Evolutionary conservation across 2,113 vertebrate species (phyloP), one percentile per base, ranked within the genome.

Genomic region (Chionis minor): DNA sequence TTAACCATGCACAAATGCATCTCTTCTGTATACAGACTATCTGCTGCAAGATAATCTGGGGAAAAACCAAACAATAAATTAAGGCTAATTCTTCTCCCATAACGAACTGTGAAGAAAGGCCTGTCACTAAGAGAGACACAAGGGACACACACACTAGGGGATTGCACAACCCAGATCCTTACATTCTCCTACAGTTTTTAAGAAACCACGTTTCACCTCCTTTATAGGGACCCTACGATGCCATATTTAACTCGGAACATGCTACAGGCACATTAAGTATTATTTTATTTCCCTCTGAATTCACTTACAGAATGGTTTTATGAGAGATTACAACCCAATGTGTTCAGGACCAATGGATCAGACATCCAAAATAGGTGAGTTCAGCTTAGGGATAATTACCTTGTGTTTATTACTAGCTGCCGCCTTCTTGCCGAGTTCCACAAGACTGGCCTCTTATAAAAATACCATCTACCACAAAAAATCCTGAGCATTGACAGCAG

Each of bases 71-170:
- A 81, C 90, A 86, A 96, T 79, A 72, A 82, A 81, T 70, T 33
- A 47, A 90, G 86, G 94, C 42, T 92, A 80, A 88, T 92, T 94
- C 87, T 73, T 80, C 85, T 15, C 49, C 35, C 32, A 7, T 33
- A 63, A 47, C 27, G 22, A 42, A 35, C 52, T 17, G n/a, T 19
- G 52, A 49, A 12, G 69, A 63, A 86, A 65, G 59, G 72, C 47
- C 52, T 21, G 73, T 40, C n/a, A 24, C 44, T 19, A 22, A 18
- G 16, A 24, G 15, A 42, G 38, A 27, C 26, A 55, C 59, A 28
- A 82, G 20, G 28, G 21, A 45, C 14, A n/a, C 14, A n/a, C 14
- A 14, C 13, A 9, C 42, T 9, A 33, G 11, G 33, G 35, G 52
- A 38, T 2, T 14, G 45, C 33, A 30, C 65, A 35, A 44, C 27